phyloP scores from a whole-genome alignment of 1,140 invertebrate genomes.

The Antheraea mylitta region DNA sequence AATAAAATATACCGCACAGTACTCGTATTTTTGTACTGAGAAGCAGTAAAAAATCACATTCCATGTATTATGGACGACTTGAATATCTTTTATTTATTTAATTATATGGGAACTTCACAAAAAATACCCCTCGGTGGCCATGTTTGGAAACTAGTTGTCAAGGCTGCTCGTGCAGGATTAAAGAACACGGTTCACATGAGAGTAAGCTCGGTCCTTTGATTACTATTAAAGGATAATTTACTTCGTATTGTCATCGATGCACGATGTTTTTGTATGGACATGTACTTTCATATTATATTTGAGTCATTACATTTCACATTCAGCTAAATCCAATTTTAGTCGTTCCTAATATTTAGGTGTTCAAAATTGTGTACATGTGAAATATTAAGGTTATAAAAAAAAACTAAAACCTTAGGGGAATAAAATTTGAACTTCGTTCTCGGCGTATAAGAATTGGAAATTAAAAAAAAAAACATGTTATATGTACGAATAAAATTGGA shows the following conservation, averaged over 20 bases:
- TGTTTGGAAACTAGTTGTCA: conserved; percentile 2
- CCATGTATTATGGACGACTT: not conserved
- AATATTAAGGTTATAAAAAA: too few species aligned
- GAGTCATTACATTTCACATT: too few species aligned
- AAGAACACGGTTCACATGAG: not conserved
- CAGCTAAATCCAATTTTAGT: too few species aligned
- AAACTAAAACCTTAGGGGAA: too few species aligned
- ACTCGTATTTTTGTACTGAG: not conserved
- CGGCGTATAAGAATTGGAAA: too few species aligned
- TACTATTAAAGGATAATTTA: conserved; percentile 60
- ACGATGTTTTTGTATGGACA: conserved; percentile 29
- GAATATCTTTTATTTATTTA: not conserved
- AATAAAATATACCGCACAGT: not conserved
- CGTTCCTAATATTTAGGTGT: too few species aligned
- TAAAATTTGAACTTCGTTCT: too few species aligned
- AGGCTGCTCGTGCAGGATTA: not conserved
- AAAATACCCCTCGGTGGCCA: not conserved
- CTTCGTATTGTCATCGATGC: conserved; percentile 53
- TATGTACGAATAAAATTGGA: too few species aligned
- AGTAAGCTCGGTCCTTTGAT: conserved; percentile 7
- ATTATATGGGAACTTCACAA: not conserved
- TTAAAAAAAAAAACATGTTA: too few species aligned
- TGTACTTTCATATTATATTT: not conserved
- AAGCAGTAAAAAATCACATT: not conserved
- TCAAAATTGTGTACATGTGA: too few species aligned